Base-by-base conservation (phyloP, 2,113 vertebrate genomes). In the Myrmecophaga tridactyla region DNA sequence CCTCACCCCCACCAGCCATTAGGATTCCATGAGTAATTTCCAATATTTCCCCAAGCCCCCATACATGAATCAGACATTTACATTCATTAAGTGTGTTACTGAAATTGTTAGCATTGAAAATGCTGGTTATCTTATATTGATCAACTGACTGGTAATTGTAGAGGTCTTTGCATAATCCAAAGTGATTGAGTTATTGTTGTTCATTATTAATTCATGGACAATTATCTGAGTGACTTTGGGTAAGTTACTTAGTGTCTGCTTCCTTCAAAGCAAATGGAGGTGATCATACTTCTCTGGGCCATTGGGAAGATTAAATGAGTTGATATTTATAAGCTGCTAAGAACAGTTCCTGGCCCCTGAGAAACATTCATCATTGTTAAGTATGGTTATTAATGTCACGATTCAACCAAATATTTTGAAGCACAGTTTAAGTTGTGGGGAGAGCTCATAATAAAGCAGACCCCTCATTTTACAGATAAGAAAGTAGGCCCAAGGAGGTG, bases 171-270 rank as follows among this genome's bases (percentile, higher is more conserved):
- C 36, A 84, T 78, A 92, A 69, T 17, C 67, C 34, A 81, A 73
- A 91, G 29, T 76, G 46, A 73, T 36, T 43, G n/a, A 58, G 20
- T 43, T 82, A 2, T 78, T 86, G 20, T 62, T 76, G 56, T 76
- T 94, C 67, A 77, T 73, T 77, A 29, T 73, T 88, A 73, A 73
- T 84, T 82, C n/a, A 77, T 25, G 51, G n/a, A 39, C 43, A 51
- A 41, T 53, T 39, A 7, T 2, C n/a, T 43, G 14, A 86, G 21
- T 10, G 72, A 70, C 29, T 56, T 73, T 85, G 36, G 43, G 12
- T 88, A 60, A 86, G 36, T 93, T 70, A 53, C 41, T 87, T 77
- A 48, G 13, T 34, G 29, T 53, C 62, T 41, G 73, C 41, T 23
- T 93, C 17, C 15, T 69, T 48, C 86, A 31, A n/a, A n/a, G n/a